Evolutionary conservation across 2,797 vertebrate species (phyloP).

Genomic region (Cichlasoma orientale): DNA sequence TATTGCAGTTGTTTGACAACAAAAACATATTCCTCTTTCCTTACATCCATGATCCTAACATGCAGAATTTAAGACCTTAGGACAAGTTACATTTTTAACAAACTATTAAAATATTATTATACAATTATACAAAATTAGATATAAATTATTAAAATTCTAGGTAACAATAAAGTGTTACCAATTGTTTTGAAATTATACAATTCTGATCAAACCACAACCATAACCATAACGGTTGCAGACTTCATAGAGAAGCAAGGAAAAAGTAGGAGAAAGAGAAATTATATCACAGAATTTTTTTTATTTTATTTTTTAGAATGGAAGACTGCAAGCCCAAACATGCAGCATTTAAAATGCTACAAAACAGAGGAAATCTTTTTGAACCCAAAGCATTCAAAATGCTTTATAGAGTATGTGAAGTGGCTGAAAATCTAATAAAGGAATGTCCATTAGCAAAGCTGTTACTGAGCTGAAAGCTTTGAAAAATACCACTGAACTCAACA

Average conservation of each 20-base stretch:
- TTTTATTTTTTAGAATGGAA: neutral
- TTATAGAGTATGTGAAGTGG: neutral
- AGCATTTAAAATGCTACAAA: neutral
- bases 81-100: neutral
- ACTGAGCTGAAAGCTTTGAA: neutral
- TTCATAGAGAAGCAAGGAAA: neutral
- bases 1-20: neutral
- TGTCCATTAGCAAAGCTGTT: conserved; percentile 2
- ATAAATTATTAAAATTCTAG: no score
- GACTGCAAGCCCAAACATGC: neutral
- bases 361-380: neutral
- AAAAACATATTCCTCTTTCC: neutral
- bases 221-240: neutral
- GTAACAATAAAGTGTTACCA: neutral
- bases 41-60: neutral
- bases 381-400: neutral
- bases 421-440: neutral
- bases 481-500: neutral
- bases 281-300: neutral
- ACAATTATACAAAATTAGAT: no score
- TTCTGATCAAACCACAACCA: neutral
- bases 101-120: neutral
- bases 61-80: neutral
- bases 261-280: neutral
- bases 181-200: neutral